Percentiles rank a stretch among this genome's conserved stretches.
These are phyloP conservation scores for Aphaenogaster rudis DNA, from an alignment of 1,140 invertebrate species.

Conservation along the genomic window DNA sequence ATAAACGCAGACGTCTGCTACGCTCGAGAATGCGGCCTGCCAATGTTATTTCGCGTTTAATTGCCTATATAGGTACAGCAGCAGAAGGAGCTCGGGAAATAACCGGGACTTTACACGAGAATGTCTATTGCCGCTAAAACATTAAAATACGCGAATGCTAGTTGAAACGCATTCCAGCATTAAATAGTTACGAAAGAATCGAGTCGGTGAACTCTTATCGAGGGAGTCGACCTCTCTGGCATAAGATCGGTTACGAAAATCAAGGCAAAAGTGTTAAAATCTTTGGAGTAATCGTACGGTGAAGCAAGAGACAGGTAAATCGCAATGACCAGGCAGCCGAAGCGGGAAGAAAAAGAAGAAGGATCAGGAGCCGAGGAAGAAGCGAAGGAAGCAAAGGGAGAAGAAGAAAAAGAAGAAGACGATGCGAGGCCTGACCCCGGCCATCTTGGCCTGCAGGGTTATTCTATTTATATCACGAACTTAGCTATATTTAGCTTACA, in stretches of 20 bases:
- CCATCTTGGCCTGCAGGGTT: slow-evolving; percentile 77
- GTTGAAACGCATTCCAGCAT: slow-evolving; percentile 4
- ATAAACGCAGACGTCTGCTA: slow-evolving; percentile 9
- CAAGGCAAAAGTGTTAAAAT: slow-evolving; percentile 61
- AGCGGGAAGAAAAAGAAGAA: slow-evolving; percentile 53
- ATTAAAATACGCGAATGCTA: slow-evolving; percentile 15
- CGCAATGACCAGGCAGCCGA: slow-evolving; percentile 39
- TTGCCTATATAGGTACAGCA: neutral
- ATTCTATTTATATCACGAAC: slow-evolving; percentile 80
- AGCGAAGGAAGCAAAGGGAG: slow-evolving; percentile 32
- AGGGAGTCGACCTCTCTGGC: slow-evolving; percentile 61
- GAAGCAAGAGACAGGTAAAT: slow-evolving; percentile 66
- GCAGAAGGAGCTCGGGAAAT: neutral
- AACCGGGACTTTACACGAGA: neutral
- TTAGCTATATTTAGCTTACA: slow-evolving; percentile 83
- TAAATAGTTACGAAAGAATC: slow-evolving; percentile 10
- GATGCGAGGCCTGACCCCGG: slow-evolving; percentile 69
- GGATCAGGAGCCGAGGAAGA: slow-evolving; percentile 36
- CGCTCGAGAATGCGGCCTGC: neutral
- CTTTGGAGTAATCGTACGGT: slow-evolving; percentile 48
- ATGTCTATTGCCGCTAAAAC: neutral
- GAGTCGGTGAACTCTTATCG: slow-evolving; percentile 72
- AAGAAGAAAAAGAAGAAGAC: slow-evolving; percentile 50
- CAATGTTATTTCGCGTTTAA: slow-evolving; percentile 30
- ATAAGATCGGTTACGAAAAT: slow-evolving; percentile 64